Evolutionary conservation across 2,888 invertebrate genomes (phyloP), one percentile per base, ranked within the genome.

Genomic region (Limnephilus auricula): DNA sequence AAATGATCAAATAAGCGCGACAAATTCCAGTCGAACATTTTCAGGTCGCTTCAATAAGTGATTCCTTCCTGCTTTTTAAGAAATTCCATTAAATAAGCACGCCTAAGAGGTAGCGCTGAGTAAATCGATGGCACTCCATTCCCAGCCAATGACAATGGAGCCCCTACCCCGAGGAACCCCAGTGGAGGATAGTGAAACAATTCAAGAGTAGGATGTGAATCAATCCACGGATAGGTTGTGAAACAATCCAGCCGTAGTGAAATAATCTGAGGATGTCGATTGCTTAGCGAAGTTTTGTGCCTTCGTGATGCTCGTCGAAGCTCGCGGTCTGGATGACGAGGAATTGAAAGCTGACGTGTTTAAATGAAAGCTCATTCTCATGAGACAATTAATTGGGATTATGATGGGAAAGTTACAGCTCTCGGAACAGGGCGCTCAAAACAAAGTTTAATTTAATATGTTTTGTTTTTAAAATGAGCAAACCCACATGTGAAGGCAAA

Each of bases 61-160:
- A 80, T 79, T 89, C 80, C 89, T 79, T 89, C 89, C 65, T 79
- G 89, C 79, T 65, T n/a, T 79, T 50, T 45, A 65, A 83, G 85
- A 65, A 90, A 85, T 84, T 82, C 84, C 83, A 85, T 89, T 91
- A 91, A 91, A 91, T 89, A 91, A 89, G 91, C 85, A 85, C 79
- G 89, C 84, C 84, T 79, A 40, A 40, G 40, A 88, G 85, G 78
- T 18, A 37, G 65, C 40, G 79, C 65, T 25, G 79, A 89, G 89
- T 89, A 89, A 91, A 91, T 91, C 89, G 91, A 91, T 89, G 91
- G 91, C 79, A 89, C 91, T 91, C 91, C 85, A 91, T 91, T 89
- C 79, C 78, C 82, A 82, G 89, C 88, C 91, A 82, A 85, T 89
- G 91, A 89, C 91, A 91, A 91, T 89, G 79, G 86, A 18, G 65